Evolutionary conservation across 2,113 vertebrate genomes (phyloP).

Genomic region (Sisor rabdophorus): DNA sequence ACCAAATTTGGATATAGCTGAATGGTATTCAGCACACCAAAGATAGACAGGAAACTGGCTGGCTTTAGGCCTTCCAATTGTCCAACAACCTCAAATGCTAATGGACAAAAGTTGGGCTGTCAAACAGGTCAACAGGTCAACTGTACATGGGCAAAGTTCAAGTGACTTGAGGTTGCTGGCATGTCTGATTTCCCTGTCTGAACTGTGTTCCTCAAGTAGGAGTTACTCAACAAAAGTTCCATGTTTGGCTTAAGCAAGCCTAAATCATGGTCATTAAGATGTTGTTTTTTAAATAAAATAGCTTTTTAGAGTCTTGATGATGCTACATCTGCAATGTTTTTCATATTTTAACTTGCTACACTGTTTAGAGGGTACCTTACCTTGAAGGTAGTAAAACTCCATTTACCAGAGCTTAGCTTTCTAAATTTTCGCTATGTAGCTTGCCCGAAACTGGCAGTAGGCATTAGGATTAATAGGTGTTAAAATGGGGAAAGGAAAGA

Average conservation of each 20-base stretch:
- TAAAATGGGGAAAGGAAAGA: not conserved
- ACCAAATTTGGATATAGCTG: slow-evolving; percentile 23
- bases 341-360: too few relatives aligned
- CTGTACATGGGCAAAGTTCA: slow-evolving; percentile 18
- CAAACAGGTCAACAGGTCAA: slow-evolving; percentile 28
- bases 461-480: not conserved
- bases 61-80: slow-evolving; percentile 49
- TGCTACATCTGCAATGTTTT: too few relatives aligned
- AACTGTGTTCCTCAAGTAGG: not conserved
- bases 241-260: not conserved
- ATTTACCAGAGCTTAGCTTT: too few relatives aligned
- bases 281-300: too few relatives aligned
- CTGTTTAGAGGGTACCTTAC: too few relatives aligned
- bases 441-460: too few relatives aligned
- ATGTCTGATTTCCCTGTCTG: not conserved
- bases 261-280: too few relatives aligned
- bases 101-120: slow-evolving; percentile 47
- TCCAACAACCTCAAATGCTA: slow-evolving; percentile 52
- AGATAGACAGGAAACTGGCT: slow-evolving; percentile 23
- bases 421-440: too few relatives aligned
- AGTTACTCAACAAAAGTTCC: not conserved
- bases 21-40: not conserved
- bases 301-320: too few relatives aligned
- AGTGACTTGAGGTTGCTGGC: not conserved
- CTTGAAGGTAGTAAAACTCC: too few relatives aligned